phyloP scores from a whole-genome alignment of 2,797 vertebrate genomes.

The Pseudocheirus occidentalis region DNA sequence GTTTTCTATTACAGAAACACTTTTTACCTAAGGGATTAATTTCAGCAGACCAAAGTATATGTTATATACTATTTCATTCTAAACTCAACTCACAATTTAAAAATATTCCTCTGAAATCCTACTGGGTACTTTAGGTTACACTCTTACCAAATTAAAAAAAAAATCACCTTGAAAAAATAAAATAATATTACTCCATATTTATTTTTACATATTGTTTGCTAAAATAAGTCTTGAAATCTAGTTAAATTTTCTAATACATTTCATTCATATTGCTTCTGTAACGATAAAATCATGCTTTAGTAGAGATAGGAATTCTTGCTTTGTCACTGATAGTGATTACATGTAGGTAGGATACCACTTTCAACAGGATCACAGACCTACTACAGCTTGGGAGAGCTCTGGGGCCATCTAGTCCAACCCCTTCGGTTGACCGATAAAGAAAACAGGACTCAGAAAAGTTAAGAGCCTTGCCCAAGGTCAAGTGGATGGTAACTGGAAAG shows the following conservation, averaged over 20 bases:
- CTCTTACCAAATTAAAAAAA: slow-evolving; percentile 55
- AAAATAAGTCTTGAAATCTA: slow-evolving; percentile 18
- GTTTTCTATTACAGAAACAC: not conserved
- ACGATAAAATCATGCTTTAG: not conserved
- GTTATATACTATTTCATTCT: not conserved
- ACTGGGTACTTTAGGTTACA: slow-evolving; percentile 52
- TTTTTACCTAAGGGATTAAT: not conserved
- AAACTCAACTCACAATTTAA: slow-evolving; percentile 7
- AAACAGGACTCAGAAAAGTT: not conserved
- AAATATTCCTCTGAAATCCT: not conserved
- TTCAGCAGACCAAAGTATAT: slow-evolving; percentile 5
- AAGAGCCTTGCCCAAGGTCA: not conserved
- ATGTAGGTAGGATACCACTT: not conserved
- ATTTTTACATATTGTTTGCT: slow-evolving; percentile 48
- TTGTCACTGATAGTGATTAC: not conserved
- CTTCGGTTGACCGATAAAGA: not conserved
- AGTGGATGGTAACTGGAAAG: not conserved
- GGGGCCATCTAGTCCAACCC: not conserved
- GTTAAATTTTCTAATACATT: slow-evolving; percentile 65
- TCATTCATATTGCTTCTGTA: slow-evolving; percentile 59
- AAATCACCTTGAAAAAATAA: slow-evolving; percentile 48
- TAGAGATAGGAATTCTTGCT: not conserved
- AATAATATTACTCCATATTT: slow-evolving; percentile 59
- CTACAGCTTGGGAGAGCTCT: not conserved
- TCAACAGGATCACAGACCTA: not conserved